Conservation (phyloP, 2,888 invertebrate genomes). For the Mythimna impura region DNA sequence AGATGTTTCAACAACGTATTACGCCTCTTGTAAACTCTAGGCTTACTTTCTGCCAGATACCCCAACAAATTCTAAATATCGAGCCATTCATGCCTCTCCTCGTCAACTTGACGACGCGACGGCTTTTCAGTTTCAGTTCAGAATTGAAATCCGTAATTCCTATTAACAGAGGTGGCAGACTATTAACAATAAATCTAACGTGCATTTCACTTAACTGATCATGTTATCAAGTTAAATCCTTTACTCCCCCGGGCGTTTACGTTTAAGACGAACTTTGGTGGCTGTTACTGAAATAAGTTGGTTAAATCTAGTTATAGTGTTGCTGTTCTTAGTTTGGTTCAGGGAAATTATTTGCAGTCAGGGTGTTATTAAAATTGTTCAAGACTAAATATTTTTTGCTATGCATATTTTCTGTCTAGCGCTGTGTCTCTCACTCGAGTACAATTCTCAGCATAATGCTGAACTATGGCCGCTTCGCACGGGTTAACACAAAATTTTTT, state of each 20-base stretch:
- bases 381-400: no score
- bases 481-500: no score
- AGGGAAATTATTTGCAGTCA: no score
- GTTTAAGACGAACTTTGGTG: slow-evolving; percentile 36
- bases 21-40: no score
- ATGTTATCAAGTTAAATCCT: slow-evolving; percentile 55
- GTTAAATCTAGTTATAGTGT: slow-evolving; percentile 6
- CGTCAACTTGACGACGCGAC: slow-evolving; percentile 1
- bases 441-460: no score
- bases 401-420: no score
- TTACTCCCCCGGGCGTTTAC: slow-evolving; percentile 43
- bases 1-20: no score
- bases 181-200: slow-evolving; percentile 43
- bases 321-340: neutral
- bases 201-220: slow-evolving; percentile 58
- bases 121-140: neutral
- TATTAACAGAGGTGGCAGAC: slow-evolving; percentile 30
- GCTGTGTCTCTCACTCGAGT: no score
- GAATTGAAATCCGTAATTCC: neutral
- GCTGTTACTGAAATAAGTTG: slow-evolving; percentile 42
- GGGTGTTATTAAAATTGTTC: no score
- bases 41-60: neutral
- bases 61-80: neutral
- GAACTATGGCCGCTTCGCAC: no score
- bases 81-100: neutral